Percentiles rank a stretch among this genome's conserved stretches.
Evolutionary conservation across 2,113 vertebrate species (phyloP).

Genomic region (Pteropus alecto): DNA sequence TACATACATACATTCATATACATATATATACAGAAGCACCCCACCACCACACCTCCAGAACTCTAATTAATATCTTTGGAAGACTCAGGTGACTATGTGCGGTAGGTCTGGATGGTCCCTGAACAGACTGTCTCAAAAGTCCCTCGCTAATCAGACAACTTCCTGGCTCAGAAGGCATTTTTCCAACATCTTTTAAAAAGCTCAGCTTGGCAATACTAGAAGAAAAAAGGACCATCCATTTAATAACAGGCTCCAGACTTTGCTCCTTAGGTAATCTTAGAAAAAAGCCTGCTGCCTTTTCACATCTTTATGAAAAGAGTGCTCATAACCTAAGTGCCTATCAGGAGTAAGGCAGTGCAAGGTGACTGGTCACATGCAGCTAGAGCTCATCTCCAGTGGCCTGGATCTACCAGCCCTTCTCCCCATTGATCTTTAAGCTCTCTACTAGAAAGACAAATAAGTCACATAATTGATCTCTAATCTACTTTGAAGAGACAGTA

Average conservation of each 20-base stretch:
- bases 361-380: not conserved
- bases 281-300: not conserved
- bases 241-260: not conserved
- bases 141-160: not conserved
- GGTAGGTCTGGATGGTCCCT: not conserved
- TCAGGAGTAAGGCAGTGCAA: not conserved
- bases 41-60: not conserved
- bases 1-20: not conserved
- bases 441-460: not conserved
- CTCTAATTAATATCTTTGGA: not conserved
- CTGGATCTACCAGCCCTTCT: not conserved
- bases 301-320: not conserved
- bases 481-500: not conserved
- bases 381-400: not conserved
- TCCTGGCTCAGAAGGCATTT: not conserved
- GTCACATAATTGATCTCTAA: not conserved
- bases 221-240: not conserved
- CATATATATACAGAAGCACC: not conserved
- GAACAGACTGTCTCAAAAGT: not conserved
- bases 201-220: not conserved
- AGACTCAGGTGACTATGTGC: not conserved
- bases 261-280: not conserved
- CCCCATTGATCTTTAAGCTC: not conserved
- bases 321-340: not conserved
- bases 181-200: not conserved